Evolutionary conservation across 2,888 invertebrate genomes (phyloP).

Genomic region (Ischnus inquisitorius): DNA sequence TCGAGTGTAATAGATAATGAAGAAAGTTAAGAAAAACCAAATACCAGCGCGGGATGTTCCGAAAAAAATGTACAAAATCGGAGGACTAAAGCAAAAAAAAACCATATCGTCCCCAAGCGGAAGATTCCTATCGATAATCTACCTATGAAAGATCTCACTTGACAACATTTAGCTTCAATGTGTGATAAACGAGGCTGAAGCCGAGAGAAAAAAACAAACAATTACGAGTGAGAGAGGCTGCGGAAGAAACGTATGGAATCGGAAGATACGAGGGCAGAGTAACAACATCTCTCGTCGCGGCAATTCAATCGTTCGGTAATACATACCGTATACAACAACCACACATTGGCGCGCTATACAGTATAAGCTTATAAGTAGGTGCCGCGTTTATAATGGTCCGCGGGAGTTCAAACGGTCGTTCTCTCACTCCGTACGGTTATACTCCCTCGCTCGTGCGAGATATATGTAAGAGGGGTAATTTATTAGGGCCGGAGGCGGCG

Average conservation of each 20-base stretch:
- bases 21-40: too few species aligned
- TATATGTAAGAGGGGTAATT: conserved; percentile 80
- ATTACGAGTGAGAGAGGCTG: neutral
- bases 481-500: conserved; percentile 81
- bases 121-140: too few species aligned
- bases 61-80: too few species aligned
- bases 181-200: too few species aligned
- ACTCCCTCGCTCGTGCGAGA: conserved; percentile 54
- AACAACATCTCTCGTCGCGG: conserved; percentile 71
- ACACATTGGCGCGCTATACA: conserved; percentile 14
- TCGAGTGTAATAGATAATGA: too few species aligned
- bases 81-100: too few species aligned
- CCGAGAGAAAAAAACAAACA: neutral
- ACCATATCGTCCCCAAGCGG: too few species aligned
- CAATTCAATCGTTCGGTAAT: conserved; percentile 76
- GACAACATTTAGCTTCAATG: too few species aligned
- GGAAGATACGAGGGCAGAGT: conserved; percentile 26
- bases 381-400: conserved; percentile 69
- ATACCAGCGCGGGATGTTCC: too few species aligned
- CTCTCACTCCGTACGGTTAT: conserved; percentile 26
- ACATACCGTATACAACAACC: conserved; percentile 17
- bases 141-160: too few species aligned
- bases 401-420: conserved; percentile 77
- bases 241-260: conserved; percentile 22
- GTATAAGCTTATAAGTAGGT: conserved; percentile 59